Base-by-base conservation (phyloP, 1,140 invertebrate species). In the Drosophila ironensis region DNA sequence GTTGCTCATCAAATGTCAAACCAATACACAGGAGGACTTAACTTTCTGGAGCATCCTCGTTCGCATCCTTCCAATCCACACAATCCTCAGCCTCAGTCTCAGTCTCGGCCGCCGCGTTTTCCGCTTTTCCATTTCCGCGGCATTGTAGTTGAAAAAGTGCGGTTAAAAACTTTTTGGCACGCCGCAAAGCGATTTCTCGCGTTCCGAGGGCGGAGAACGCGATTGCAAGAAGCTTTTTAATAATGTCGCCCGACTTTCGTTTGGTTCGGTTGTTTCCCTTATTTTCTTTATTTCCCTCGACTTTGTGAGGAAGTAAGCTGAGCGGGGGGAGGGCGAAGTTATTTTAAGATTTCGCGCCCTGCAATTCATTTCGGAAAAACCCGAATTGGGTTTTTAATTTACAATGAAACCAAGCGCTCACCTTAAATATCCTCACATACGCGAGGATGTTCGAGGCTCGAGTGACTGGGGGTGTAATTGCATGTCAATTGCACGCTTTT, bases 1-100 rank as follows among this genome's bases (percentile, higher is more conserved):
- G 72, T 77, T 73, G 74, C 78, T 86, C 80, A 86, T 84, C 78
- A 86, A 86, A 84, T 84, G 80, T 84, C 73, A 84, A 86, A 71
- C 74, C 80, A 86, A 84, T 84, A 84, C 78, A 86, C 78, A 51
- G 59, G 80, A 86, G 80, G 54, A 78, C 75, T 84, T 74, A 86
- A 84, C 80, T 84, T 82, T 84, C 40, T 68, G 74, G 20, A 47
- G 24, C 56, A 14, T 14, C 22, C 20, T 25, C 22, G 4, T 44
- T 16, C 33, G 2, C 5, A 22, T 2, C 20, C 20, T 5, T 22
- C 20, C 20, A 5, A 40, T 33, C 44, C 16, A 20, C 28, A 40
- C n/a, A n/a, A n/a, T 14, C 11, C 11, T 11, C 30, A 33, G 11
- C 30, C 28, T 3, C 9, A 9, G 2, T 0, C 8, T 8, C 30